phyloP scores from a whole-genome alignment of 2,888 invertebrate genomes.

The Drosophila acutilabella region DNA sequence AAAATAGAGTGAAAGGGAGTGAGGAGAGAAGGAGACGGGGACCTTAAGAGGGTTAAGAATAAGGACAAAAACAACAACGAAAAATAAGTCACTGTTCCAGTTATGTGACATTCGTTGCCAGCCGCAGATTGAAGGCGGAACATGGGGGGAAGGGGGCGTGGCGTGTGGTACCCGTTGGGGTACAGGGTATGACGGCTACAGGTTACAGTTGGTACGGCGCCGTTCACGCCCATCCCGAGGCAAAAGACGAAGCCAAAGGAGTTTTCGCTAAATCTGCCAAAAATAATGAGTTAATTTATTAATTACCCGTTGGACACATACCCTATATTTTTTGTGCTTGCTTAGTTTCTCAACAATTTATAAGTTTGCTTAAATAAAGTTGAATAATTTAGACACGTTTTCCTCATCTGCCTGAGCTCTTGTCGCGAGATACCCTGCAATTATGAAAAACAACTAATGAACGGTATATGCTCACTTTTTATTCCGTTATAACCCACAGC shows the following conservation, averaged over 20 bases:
- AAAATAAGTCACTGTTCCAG: slow-evolving; percentile 47
- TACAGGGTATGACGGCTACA: not conserved
- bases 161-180: not conserved
- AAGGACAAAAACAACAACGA: not conserved
- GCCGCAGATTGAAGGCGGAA: slow-evolving; percentile 24
- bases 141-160: not conserved
- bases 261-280: slow-evolving; percentile 13
- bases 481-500: too few species aligned
- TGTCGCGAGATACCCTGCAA: too few species aligned
- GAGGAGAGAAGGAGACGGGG: not conserved
- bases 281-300: not conserved
- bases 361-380: too few species aligned
- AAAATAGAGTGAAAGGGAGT: not conserved
- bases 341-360: too few species aligned
- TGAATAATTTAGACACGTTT: too few species aligned
- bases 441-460: too few species aligned
- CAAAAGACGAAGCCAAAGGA: not conserved
- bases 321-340: too few species aligned
- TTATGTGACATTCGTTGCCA: slow-evolving; percentile 66
- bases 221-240: not conserved
- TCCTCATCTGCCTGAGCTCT: too few species aligned
- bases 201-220: slow-evolving; percentile 9
- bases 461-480: too few species aligned
- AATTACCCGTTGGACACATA: not conserved
- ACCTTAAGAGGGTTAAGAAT: slow-evolving; percentile 54